A percentile compares a stretch with the other conserved stretches of the same genome.
Conservation (phyloP, 2,113 vertebrate species). For the Brachionichthys hirsutus region DNA sequence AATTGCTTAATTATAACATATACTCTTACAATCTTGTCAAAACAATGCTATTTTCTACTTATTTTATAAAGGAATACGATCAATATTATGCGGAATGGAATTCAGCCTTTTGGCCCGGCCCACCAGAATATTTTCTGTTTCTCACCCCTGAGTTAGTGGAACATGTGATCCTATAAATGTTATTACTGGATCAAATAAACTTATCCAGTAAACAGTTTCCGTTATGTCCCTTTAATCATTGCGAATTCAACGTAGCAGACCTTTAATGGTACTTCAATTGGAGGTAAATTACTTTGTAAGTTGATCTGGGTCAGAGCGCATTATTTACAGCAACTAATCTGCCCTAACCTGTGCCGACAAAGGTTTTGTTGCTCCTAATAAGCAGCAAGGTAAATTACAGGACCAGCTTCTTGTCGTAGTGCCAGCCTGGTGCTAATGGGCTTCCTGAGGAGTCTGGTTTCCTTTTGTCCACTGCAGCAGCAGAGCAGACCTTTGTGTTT, state of each 20-base stretch:
- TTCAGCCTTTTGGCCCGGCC: too few relatives aligned
- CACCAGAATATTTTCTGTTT: too few relatives aligned
- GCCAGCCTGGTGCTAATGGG: slow-evolving; percentile 17
- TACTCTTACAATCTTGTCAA: too few relatives aligned
- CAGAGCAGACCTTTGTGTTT: neutral
- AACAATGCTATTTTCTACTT: too few relatives aligned
- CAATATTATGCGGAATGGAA: too few relatives aligned
- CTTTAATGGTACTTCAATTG: slow-evolving; percentile 7
- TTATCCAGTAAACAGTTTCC: too few relatives aligned
- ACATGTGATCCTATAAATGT: too few relatives aligned
- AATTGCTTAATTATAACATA: too few relatives aligned
- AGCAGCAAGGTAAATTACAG: slow-evolving; percentile 33
- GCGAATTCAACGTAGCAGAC: slow-evolving; percentile 6
- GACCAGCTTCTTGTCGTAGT: slow-evolving; percentile 9
- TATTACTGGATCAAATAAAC: too few relatives aligned
- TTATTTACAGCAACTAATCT: slow-evolving; percentile 23
- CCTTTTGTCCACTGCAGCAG: slow-evolving; percentile 3
- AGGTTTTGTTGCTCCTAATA: slow-evolving; percentile 23
- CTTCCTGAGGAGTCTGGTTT: slow-evolving; percentile 5
- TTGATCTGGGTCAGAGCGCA: slow-evolving; percentile 49
- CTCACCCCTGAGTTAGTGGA: too few relatives aligned
- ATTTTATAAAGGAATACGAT: too few relatives aligned
- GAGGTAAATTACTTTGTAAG: slow-evolving; percentile 16
- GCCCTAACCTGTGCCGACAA: slow-evolving; percentile 51
- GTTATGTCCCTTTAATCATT: neutral